Conservation (phyloP, 2,888 invertebrate species). For the Exephanes ischioxanthus region DNA sequence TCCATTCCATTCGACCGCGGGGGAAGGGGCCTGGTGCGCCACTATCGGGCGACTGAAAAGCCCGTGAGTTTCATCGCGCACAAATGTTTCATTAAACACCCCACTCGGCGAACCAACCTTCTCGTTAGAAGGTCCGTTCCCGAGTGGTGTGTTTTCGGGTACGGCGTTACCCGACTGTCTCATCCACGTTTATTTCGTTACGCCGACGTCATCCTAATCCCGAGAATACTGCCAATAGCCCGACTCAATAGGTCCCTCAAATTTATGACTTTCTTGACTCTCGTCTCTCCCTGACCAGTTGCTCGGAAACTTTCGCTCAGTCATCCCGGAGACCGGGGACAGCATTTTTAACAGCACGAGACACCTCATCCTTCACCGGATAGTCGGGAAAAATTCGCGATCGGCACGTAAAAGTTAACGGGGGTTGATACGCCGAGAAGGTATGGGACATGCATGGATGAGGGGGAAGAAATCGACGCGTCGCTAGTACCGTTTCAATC, state of each 20-base stretch:
- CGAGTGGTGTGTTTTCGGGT: background rate
- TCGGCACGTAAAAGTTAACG: constrained; percentile 2
- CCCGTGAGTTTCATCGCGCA: background rate
- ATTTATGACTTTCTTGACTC: background rate
- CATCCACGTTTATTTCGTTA: background rate
- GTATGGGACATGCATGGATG: background rate
- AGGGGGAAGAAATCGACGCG: constrained; percentile 23
- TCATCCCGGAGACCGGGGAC: background rate
- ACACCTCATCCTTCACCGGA: background rate
- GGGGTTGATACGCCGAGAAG: background rate
- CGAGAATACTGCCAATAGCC: background rate
- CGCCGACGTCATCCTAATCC: background rate
- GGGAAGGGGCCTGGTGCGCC: background rate
- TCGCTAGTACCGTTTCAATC: constrained; percentile 43
- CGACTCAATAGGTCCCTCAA: background rate
- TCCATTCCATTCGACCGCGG: constrained; percentile 9
- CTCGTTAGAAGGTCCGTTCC: background rate
- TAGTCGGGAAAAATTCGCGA: background rate
- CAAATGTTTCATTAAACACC: background rate
- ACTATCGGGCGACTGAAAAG: constrained; percentile 1
- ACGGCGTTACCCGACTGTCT: background rate
- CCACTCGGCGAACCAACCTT: too few species aligned
- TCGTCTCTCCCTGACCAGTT: background rate
- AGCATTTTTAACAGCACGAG: background rate
- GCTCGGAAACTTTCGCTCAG: background rate